Base-by-base conservation (phyloP, 2,888 invertebrate genomes). In the Helicoverpa assulta region DNA sequence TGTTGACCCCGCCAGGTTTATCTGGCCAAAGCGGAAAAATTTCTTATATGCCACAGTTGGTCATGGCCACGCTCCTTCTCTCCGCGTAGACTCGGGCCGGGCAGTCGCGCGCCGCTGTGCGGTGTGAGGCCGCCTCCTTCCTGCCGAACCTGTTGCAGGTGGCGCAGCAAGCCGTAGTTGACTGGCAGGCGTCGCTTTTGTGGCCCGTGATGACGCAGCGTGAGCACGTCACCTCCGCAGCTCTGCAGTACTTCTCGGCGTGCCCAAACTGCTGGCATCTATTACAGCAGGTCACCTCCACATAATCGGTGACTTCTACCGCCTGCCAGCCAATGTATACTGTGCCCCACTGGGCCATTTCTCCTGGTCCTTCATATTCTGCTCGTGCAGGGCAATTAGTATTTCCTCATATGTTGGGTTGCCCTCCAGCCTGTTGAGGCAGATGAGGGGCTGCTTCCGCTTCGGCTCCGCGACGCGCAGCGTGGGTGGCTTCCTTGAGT, bases 191-290 rank as follows among this genome's bases (percentile, higher is more conserved):
- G 0, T 43, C 61, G 0, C 33, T 7, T 0, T 51, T 16, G 59
- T 86, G 85, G 0, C 85, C 85, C 0, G n/a, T 5, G 0, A 57
- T 75, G 0, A 85, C 85, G 10, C 88, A 86, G 0, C 57, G 65
- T 0, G 75, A 67, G 29, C 87, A 88, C 0, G 57, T 72, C 0
- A 1, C 5, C 0, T 51, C 63, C 0, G 29, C 5, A 0, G 81
- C 47, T 0, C 74, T n/a, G 52, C 86, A 88, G n/a, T 67, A 75
- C 1, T 83, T 81, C 8, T 83, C 88, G 0, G 87, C 86, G 77
- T 89, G 87, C 0, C 89, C 88, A 21, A 86, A 89, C 1, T 76
- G 75, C 21, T 89, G 89, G 56, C 89, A 89, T 7, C 76, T 85
- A 0, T 5, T 47, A 67, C 86, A 87, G 74, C 86, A 86, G 0